phyloP scores from a whole-genome alignment of 2,113 vertebrate species.

The Pleuronectes platessa region DNA sequence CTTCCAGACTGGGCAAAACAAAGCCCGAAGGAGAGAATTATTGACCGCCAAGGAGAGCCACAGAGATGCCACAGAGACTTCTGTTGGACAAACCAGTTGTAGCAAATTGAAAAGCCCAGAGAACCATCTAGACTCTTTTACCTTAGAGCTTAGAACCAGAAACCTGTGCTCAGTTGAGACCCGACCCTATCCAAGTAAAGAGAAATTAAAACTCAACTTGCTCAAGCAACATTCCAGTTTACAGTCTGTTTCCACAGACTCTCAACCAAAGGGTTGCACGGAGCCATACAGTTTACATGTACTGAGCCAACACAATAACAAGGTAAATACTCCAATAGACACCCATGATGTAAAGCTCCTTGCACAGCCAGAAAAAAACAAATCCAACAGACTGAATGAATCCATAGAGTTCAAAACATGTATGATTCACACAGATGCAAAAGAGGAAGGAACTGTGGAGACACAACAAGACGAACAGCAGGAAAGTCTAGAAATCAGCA shows the following conservation, averaged over 20 bases:
- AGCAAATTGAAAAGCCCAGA: conserved; percentile 45
- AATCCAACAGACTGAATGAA: neutral
- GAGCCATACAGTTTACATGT: conserved; percentile 18
- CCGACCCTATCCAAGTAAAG: neutral
- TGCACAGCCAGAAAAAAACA: neutral
- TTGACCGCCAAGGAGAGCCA: conserved; percentile 47
- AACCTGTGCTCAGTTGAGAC: conserved; percentile 7
- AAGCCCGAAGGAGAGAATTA: conserved; percentile 64
- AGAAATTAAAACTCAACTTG: neutral
- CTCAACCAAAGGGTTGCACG: neutral
- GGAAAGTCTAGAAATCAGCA: neutral
- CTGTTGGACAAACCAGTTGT: neutral
- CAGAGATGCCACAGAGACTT: conserved; percentile 22
- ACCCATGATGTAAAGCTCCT: conserved; percentile 15
- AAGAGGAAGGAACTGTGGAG: neutral
- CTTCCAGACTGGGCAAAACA: conserved; percentile 64
- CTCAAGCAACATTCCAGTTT: neutral
- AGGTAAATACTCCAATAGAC: conserved; percentile 34
- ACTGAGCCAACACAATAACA: conserved; percentile 14
- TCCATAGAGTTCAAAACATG: conserved; percentile 17
- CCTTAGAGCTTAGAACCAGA: neutral
- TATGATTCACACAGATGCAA: neutral
- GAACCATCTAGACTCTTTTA: neutral
- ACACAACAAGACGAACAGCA: neutral
- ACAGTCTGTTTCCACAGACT: conserved; percentile 25